Conservation (phyloP, 1,140 invertebrate genomes). For the Neomicropteryx cornuta region DNA sequence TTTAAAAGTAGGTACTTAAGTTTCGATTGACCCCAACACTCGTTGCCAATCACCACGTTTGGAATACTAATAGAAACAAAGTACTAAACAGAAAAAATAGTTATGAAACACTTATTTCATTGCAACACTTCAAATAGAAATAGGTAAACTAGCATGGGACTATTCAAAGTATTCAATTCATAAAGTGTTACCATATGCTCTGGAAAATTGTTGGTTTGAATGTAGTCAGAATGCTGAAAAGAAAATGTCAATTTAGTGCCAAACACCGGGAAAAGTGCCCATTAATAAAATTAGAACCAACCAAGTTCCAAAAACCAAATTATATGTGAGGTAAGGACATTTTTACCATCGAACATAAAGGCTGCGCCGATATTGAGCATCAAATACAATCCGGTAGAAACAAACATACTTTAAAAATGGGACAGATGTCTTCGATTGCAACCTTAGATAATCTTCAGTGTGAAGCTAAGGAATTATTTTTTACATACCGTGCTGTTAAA, state of each 20-base stretch:
- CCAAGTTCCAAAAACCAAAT: constrained; percentile 1
- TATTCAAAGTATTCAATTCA: no score
- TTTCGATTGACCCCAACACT: no score
- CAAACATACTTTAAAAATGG: not conserved
- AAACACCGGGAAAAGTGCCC: not conserved
- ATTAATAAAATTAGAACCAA: constrained; percentile 1
- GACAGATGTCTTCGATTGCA: not conserved
- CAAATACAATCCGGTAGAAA: not conserved
- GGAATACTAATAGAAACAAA: no score
- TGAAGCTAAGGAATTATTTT: not conserved
- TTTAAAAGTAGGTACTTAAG: no score
- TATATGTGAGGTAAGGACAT: not conserved
- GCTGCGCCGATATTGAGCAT: not conserved
- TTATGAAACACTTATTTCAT: no score
- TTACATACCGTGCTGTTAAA: not conserved
- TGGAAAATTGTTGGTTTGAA: no score
- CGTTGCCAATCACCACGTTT: no score
- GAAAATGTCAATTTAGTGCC: constrained; percentile 1
- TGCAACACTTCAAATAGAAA: no score
- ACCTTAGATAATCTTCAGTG: not conserved
- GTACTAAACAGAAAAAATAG: no score
- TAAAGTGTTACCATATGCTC: no score
- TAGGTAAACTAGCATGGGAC: no score
- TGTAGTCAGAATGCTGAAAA: constrained; percentile 1
- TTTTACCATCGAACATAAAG: not conserved